Conservation (phyloP, 1,140 invertebrate species). For the Myzus persicae region DNA sequence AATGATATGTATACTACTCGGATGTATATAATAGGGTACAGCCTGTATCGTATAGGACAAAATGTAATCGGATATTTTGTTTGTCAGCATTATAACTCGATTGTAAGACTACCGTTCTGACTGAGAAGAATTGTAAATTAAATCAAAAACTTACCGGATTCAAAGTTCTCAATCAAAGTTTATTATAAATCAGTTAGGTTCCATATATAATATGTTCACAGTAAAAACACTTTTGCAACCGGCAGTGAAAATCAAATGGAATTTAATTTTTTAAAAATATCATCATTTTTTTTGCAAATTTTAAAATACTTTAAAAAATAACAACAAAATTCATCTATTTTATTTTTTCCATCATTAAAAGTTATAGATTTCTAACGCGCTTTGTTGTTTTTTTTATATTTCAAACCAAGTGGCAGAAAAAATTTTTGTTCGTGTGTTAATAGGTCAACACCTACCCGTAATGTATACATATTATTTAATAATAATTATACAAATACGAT, state of each 20-base stretch:
- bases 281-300: background rate
- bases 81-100: background rate
- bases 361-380: background rate
- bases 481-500: background rate
- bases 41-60: too few species aligned
- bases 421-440: background rate
- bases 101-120: background rate
- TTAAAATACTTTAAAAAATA: background rate
- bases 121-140: slow-evolving; percentile 26
- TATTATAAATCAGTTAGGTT: background rate
- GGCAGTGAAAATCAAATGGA: background rate
- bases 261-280: background rate
- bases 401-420: background rate
- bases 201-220: background rate
- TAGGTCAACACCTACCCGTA: background rate
- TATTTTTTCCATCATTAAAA: background rate
- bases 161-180: background rate
- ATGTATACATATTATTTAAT: background rate
- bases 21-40: background rate
- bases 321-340: background rate
- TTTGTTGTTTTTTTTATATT: background rate
- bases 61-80: slow-evolving; percentile 6
- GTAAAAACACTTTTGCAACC: background rate
- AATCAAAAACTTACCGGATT: slow-evolving; percentile 4
- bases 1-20: background rate